Evolutionary conservation across 2,888 invertebrate species (phyloP).

Genomic region (Heterodera filipjevi): DNA sequence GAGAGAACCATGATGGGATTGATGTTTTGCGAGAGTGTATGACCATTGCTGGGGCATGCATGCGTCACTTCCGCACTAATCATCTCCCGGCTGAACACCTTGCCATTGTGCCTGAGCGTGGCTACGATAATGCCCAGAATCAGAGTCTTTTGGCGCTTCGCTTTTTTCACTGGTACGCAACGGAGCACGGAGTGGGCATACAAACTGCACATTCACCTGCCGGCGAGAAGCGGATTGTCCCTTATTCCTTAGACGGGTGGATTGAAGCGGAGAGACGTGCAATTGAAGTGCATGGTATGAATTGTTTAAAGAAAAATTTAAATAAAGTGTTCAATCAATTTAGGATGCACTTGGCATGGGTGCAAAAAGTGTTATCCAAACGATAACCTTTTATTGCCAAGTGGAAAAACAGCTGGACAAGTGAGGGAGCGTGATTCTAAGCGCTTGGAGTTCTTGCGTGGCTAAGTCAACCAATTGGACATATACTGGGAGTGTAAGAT

Average conservation of each 20-base stretch:
- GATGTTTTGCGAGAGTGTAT: not conserved
- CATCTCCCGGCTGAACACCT: constrained; percentile 1
- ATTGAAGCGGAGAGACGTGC: not conserved
- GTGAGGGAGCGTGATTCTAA: not conserved
- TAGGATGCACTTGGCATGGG: not conserved
- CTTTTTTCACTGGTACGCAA: constrained; percentile 18
- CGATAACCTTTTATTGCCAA: not conserved
- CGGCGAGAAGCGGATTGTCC: constrained; percentile 16
- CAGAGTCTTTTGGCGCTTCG: constrained; percentile 19
- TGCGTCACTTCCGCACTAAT: constrained; percentile 25
- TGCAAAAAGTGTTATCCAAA: not conserved
- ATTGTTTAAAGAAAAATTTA: not conserved
- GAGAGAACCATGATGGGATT: constrained; percentile 11
- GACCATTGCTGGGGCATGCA: constrained; percentile 14
- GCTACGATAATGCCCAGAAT: constrained; percentile 13
- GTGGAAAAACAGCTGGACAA: constrained; percentile 9
- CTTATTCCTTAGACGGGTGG: constrained; percentile 21
- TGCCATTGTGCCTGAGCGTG: constrained; percentile 19
- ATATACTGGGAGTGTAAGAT: constrained; percentile 17
- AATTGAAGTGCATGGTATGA: constrained; percentile 15
- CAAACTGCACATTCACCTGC: not conserved
- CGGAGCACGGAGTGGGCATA: not conserved
- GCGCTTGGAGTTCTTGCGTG: not conserved
- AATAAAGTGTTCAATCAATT: not conserved
- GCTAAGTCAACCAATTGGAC: not conserved